Conservation (phyloP, 2,888 invertebrate genomes). For the Archips crataeganus region DNA sequence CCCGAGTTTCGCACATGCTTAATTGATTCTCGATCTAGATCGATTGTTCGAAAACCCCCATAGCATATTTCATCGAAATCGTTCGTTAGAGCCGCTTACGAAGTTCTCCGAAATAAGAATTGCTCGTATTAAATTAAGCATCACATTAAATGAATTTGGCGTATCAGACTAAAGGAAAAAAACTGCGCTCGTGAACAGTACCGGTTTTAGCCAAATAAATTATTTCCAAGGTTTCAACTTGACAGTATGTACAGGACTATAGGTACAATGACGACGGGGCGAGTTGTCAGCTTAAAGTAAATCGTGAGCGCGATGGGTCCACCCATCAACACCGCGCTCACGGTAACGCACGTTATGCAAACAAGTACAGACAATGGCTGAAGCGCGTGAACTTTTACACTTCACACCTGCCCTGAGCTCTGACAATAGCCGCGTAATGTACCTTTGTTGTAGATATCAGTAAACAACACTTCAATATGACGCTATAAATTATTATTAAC, state of each 20-base stretch:
- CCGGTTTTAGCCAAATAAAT: not conserved
- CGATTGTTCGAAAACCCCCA: too few relatives aligned
- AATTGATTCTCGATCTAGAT: too few relatives aligned
- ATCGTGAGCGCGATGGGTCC: not conserved
- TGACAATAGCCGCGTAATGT: conserved; percentile 52
- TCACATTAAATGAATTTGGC: not conserved
- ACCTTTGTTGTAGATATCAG: conserved; percentile 41
- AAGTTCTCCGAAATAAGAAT: too few relatives aligned
- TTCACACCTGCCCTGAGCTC: conserved; percentile 31
- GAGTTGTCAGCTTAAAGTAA: not conserved
- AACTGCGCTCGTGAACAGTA: not conserved
- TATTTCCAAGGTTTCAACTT: not conserved
- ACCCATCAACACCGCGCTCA: conserved; percentile 5
- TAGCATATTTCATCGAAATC: too few relatives aligned
- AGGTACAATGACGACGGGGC: too few relatives aligned
- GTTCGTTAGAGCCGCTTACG: too few relatives aligned
- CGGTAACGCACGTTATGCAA: conserved; percentile 53
- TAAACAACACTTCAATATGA: conserved; percentile 37
- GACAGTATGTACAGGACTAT: not conserved
- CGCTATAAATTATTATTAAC: conserved; percentile 25
- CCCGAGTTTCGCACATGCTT: too few relatives aligned
- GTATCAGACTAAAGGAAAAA: not conserved
- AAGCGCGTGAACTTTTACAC: conserved; percentile 47
- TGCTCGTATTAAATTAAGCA: not conserved
- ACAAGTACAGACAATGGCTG: conserved; percentile 61